These are phyloP conservation scores for Aplochiton taeniatus DNA, from an alignment of 2,797 vertebrate species.

Conservation along the genomic window DNA sequence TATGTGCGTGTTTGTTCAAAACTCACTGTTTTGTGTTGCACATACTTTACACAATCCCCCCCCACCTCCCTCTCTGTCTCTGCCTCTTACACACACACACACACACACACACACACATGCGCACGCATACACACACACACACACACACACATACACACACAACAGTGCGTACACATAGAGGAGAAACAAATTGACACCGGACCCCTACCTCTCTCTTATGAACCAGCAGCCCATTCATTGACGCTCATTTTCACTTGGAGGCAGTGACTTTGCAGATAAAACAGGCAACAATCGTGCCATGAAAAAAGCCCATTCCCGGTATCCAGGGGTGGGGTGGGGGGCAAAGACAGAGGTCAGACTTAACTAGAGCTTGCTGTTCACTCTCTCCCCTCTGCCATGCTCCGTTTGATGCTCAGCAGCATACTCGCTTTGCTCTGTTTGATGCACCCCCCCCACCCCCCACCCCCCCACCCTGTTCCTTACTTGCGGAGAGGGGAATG, in stretches of 20 bases:
- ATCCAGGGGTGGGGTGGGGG: too few relatives aligned
- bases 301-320: slow-evolving; percentile 26
- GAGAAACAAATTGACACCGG: slow-evolving; percentile 4
- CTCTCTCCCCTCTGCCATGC: slow-evolving; percentile 26
- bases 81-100: not conserved
- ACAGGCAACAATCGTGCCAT: slow-evolving; percentile 27
- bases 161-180: not conserved
- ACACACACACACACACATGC: not conserved
- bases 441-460: slow-evolving; percentile 23
- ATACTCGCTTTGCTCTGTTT: slow-evolving; percentile 36
- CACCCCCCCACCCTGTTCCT: slow-evolving; percentile 11
- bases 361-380: slow-evolving; percentile 31
- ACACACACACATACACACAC: slow-evolving; percentile 7
- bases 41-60: not conserved
- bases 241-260: slow-evolving; percentile 19
- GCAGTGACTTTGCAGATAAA: slow-evolving; percentile 27
- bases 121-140: not conserved
- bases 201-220: not conserved
- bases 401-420: slow-evolving; percentile 44
- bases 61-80: not conserved
- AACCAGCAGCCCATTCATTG: not conserved
- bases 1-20: not conserved
- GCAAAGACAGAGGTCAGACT: slow-evolving; percentile 45
- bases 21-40: not conserved
- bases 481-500: not conserved